Conservation (phyloP, 2,113 vertebrate genomes). For the Piprites chloris region DNA sequence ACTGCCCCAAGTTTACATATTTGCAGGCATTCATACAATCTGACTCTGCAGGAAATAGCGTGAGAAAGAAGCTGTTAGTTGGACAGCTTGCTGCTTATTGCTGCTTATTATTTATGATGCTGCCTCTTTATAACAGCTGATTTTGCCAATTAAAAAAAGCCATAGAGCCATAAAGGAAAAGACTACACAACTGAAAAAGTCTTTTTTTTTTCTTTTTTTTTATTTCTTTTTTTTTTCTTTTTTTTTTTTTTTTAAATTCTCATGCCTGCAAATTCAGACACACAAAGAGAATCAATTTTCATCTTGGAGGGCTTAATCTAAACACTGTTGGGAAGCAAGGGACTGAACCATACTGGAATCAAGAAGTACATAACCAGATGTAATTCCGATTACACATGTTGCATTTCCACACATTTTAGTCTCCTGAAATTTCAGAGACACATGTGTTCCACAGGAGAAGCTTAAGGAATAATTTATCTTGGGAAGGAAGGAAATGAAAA, state of each 20-base stretch:
- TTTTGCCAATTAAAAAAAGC: slow-evolving; percentile 47
- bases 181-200: not conserved
- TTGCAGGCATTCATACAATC: slow-evolving; percentile 66
- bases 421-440: slow-evolving; percentile 33
- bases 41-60: slow-evolving; percentile 73
- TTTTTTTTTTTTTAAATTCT: not conserved
- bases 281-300: slow-evolving; percentile 59
- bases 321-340: slow-evolving; percentile 36
- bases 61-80: slow-evolving; percentile 70
- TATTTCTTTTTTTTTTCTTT: too few species aligned
- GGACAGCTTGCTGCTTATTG: slow-evolving; percentile 57
- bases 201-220: not conserved
- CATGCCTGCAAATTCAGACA: slow-evolving; percentile 37
- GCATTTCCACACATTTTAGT: slow-evolving; percentile 21
- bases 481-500: slow-evolving; percentile 36
- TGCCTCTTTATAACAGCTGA: slow-evolving; percentile 61
- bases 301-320: slow-evolving; percentile 30
- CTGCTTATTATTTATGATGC: slow-evolving; percentile 66
- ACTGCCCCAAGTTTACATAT: slow-evolving; percentile 61
- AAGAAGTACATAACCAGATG: slow-evolving; percentile 40
- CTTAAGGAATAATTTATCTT: slow-evolving; percentile 38
- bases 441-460: slow-evolving; percentile 31
- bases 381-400: slow-evolving; percentile 44
- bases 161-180: slow-evolving; percentile 37
- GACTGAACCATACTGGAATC: slow-evolving; percentile 16